A percentile compares a stretch with the other conserved stretches of the same genome.
Conservation (phyloP, 2,113 vertebrate genomes). For the Myodes glareolus region DNA sequence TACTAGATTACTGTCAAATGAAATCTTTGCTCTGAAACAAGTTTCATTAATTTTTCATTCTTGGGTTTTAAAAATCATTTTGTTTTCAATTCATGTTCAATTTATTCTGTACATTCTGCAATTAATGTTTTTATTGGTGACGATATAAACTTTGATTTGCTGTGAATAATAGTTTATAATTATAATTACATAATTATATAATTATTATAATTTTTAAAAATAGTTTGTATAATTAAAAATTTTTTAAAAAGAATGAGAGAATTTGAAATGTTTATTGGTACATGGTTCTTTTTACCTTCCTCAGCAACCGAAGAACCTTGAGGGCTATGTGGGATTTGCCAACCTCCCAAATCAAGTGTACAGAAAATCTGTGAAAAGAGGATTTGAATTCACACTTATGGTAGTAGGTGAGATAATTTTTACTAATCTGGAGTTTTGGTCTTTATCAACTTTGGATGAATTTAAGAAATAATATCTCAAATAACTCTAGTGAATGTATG, state of each 20-base stretch:
- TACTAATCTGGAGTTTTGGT: slow-evolving; percentile 32
- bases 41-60: neutral
- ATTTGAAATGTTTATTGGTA: slow-evolving; percentile 22
- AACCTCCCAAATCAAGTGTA: slow-evolving; percentile 99
- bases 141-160: slow-evolving; percentile 18
- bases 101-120: slow-evolving; percentile 31
- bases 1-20: slow-evolving; percentile 19
- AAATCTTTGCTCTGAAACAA: slow-evolving; percentile 24
- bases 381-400: slow-evolving; percentile 99
- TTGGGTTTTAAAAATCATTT: slow-evolving; percentile 23
- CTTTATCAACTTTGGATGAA: slow-evolving; percentile 1
- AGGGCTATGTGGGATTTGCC: slow-evolving; percentile 99
- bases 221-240: slow-evolving; percentile 43
- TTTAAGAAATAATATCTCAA: slow-evolving; percentile 22
- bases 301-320: slow-evolving; percentile 99
- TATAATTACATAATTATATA: too few relatives aligned
- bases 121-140: slow-evolving; percentile 19
- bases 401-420: slow-evolving; percentile 94
- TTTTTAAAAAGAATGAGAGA: neutral
- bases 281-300: slow-evolving; percentile 65
- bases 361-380: slow-evolving; percentile 99
- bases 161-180: neutral
- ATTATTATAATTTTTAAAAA: slow-evolving; percentile 51
- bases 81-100: neutral
- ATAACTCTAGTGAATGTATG: neutral